A percentile compares a stretch with the other conserved stretches of the same genome.
Conservation (phyloP, 2,797 vertebrate genomes). For the Phrynocephalus guinanensis region DNA sequence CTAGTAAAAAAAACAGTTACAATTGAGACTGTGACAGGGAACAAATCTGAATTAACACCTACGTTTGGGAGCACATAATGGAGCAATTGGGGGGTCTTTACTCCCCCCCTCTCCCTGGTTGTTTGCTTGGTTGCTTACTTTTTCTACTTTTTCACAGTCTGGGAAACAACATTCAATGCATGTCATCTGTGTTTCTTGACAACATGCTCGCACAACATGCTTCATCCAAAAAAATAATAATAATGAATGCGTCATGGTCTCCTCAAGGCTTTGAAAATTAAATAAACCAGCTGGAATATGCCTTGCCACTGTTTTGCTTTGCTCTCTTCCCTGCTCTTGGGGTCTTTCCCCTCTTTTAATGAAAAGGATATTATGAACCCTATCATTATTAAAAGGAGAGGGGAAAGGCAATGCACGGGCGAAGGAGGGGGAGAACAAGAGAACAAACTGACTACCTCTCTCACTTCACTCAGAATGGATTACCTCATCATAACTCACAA, state of each 20-base stretch:
- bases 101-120: too few relatives aligned
- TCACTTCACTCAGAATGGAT: not conserved
- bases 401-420: not conserved
- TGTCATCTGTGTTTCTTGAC: not conserved
- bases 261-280: not conserved
- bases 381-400: not conserved
- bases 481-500: not conserved
- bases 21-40: not conserved
- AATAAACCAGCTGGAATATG: not conserved
- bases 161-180: not conserved
- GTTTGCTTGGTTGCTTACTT: not conserved
- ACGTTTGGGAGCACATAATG: not conserved
- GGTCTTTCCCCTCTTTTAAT: not conserved
- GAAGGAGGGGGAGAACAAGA: not conserved
- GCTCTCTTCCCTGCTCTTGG: not conserved
- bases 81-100: not conserved
- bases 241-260: not conserved
- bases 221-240: not conserved
- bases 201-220: not conserved
- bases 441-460: not conserved
- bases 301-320: not conserved
- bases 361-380: constrained; percentile 7
- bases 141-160: not conserved
- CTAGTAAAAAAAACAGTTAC: too few relatives aligned
- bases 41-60: not conserved